These are phyloP conservation scores for Drosophila maculinotata DNA, from an alignment of 2,888 invertebrate genomes.

Conservation along the genomic window DNA sequence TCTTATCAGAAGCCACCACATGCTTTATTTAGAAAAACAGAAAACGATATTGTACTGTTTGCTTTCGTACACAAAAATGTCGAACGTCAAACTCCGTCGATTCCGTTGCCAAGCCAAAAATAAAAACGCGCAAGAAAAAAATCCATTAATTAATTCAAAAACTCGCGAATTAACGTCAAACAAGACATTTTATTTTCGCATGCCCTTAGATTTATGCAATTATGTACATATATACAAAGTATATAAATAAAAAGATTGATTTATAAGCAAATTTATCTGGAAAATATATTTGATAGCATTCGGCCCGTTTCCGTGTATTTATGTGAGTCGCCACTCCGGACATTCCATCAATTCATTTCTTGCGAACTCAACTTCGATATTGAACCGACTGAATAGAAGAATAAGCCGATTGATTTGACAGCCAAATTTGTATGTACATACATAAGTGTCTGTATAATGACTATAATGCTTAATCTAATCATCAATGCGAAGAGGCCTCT, in stretches of 20 bases:
- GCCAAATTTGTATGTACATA: background rate
- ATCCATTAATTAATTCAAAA: constrained; percentile 24
- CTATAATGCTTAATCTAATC: constrained; percentile 1
- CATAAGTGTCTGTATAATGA: too few species aligned
- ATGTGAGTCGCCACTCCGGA: constrained; percentile 11
- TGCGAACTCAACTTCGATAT: background rate
- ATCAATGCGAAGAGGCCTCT: background rate
- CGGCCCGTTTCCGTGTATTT: background rate
- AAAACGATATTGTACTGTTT: too few species aligned
- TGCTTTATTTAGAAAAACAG: too few species aligned
- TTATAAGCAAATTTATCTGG: background rate
- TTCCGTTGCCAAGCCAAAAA: constrained; percentile 26
- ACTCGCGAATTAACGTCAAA: background rate
- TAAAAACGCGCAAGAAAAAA: background rate
- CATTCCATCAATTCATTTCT: constrained; percentile 6
- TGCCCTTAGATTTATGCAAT: constrained; percentile 21
- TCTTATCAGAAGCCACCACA: too few species aligned
- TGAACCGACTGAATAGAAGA: background rate
- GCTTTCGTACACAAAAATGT: too few species aligned
- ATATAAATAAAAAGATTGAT: background rate
- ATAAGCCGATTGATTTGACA: background rate
- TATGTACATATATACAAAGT: background rate
- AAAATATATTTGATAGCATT: constrained; percentile 6
- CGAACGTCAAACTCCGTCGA: background rate
- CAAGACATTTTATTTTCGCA: constrained; percentile 3